Conservation (phyloP, 2,797 vertebrate genomes). For the Sitta carolinensis region DNA sequence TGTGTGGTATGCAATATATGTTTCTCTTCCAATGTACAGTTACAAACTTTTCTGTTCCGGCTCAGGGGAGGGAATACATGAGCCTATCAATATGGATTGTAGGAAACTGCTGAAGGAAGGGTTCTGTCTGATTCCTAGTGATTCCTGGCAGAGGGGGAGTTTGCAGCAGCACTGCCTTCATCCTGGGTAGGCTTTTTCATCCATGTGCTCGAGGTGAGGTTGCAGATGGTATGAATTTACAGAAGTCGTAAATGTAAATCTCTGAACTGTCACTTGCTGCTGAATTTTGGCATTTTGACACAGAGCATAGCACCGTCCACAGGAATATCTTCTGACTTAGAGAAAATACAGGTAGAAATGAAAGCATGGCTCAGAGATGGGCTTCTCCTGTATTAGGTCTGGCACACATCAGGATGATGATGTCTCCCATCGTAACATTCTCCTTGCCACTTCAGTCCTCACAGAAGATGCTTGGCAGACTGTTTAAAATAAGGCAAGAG, state of each 20-base stretch:
- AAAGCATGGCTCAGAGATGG: background rate
- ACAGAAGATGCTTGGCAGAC: background rate
- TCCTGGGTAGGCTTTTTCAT: background rate
- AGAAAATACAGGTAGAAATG: background rate
- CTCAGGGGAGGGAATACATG: background rate
- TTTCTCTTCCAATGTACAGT: background rate
- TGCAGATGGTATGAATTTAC: background rate
- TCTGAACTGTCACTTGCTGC: background rate
- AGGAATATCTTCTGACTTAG: background rate
- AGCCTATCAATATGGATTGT: background rate
- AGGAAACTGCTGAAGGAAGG: background rate
- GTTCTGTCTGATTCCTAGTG: background rate
- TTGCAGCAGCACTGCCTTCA: background rate
- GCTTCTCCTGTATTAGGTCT: background rate
- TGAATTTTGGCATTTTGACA: background rate
- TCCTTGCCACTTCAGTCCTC: background rate
- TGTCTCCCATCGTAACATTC: background rate
- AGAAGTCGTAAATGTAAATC: background rate
- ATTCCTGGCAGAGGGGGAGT: background rate
- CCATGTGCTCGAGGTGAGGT: accelerated
- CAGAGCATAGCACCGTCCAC: background rate
- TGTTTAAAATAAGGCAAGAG: background rate
- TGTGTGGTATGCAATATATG: background rate
- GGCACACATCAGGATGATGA: background rate
- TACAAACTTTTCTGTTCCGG: background rate